phyloP scores from a whole-genome alignment of 2,888 invertebrate species.

The Spodoptera picta region DNA sequence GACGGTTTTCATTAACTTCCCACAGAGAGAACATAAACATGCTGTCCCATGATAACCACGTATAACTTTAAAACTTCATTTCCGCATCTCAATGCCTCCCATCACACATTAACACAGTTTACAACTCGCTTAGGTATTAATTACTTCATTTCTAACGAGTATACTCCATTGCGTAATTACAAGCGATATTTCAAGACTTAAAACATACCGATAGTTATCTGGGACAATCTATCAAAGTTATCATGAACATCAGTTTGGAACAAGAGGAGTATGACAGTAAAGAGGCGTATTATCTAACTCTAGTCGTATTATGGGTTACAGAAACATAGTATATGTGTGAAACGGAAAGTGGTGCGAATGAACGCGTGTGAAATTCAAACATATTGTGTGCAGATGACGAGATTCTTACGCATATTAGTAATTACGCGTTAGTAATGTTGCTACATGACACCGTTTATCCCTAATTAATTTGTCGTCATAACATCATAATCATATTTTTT shows the following conservation, averaged over 20 bases:
- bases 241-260: conserved; percentile 44
- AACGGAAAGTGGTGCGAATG: conserved; percentile 81
- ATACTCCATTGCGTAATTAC: conserved; percentile 41
- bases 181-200: conserved; percentile 35
- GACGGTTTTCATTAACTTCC: not conserved
- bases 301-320: conserved; percentile 44
- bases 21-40: conserved; percentile 8
- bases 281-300: conserved; percentile 60
- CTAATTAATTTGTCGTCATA: conserved; percentile 25
- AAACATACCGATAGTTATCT: conserved; percentile 50
- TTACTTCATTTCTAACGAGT: conserved; percentile 29
- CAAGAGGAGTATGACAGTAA: conserved; percentile 45
- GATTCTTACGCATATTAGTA: conserved; percentile 47
- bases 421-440: conserved; percentile 36
- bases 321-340: conserved; percentile 64
- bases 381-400: conserved; percentile 72
- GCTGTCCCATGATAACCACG: conserved; percentile 5
- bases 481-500: no score
- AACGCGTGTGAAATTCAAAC: conserved; percentile 77
- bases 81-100: conserved; percentile 16
- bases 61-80: conserved; percentile 15
- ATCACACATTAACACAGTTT: conserved; percentile 23
- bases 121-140: conserved; percentile 33
- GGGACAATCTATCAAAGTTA: conserved; percentile 54
- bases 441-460: conserved; percentile 30